phyloP scores from a whole-genome alignment of 2,888 invertebrate species.

The Ophraella communa region DNA sequence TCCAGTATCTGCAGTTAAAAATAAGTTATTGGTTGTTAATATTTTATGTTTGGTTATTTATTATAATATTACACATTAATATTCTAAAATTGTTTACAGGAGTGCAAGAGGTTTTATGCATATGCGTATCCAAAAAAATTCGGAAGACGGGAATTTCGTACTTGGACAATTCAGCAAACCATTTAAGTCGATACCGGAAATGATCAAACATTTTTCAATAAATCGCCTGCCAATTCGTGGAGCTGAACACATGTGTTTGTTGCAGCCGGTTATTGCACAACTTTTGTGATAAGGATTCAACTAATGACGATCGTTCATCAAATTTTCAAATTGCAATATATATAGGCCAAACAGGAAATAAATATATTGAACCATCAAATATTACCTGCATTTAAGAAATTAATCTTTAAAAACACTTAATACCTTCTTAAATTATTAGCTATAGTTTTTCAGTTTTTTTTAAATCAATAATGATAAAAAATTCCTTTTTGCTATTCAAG shows the following conservation, averaged over 20 bases:
- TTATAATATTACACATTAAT: too few relatives aligned
- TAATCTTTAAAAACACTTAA: neutral
- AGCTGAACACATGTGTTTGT: conserved; percentile 94
- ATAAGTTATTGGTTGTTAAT: too few relatives aligned
- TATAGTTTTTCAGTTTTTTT: too few relatives aligned
- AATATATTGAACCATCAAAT: neutral
- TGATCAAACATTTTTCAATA: conserved; percentile 92
- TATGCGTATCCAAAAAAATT: conserved; percentile 87
- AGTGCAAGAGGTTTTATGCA: conserved; percentile 96
- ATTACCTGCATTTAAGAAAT: too few relatives aligned
- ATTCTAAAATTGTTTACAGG: conserved; percentile 68
- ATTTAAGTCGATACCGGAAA: conserved; percentile 90
- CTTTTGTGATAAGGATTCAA: conserved; percentile 64
- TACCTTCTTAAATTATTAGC: neutral
- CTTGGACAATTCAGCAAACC: conserved; percentile 93
- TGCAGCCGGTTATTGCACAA: conserved; percentile 89
- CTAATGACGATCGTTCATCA: conserved; percentile 17
- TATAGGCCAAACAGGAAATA: neutral
- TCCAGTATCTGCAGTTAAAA: too few relatives aligned
- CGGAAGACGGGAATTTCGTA: conserved; percentile 79
- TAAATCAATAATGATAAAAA: too few relatives aligned
- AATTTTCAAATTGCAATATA: conserved; percentile 31
- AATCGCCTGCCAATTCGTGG: conserved; percentile 94
- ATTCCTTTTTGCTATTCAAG: too few relatives aligned
- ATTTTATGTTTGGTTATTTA: too few relatives aligned